Evolutionary conservation across 2,113 vertebrate species (phyloP), one percentile per base, ranked within the genome.

Genomic region (Salvator merianae): DNA sequence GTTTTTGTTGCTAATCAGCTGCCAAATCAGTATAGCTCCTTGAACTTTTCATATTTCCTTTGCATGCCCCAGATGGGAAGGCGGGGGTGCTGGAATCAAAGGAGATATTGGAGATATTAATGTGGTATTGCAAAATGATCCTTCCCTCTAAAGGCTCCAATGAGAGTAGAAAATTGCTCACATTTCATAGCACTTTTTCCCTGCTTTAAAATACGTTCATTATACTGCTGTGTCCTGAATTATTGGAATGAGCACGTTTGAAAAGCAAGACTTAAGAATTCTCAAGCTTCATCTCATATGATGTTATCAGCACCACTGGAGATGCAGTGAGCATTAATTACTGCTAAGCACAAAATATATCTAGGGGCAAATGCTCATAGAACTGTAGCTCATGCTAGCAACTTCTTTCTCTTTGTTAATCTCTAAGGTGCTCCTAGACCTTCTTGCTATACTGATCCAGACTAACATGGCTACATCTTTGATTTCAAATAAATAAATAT

Each of bases 41-140:
- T 86, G 89, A 91, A 88, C 82, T 89, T 91, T 81, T 81, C 75
- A 84, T 88, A 30, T 50, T 18, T 50, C 14, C 4, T 36, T 63
- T 88, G 85, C 89, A 30, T 6, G 77, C 79, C 87, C 87, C 77
- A 85, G 63, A 72, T 71, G 82, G 86, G 36, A 8, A 78, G 8
- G 66, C 0, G 26, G 7, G 28, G 65, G 3, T 28, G 65, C 82
- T 77, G 80, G 90, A 59, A 89, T 84, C 83, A 63, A 84, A 50
- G 20, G 55, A 16, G n/a, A n/a, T n/a, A 14, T 22, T 75, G 82
- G 63, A 71, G 8, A 66, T 74, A 68, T 81, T 68, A 53, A 77
- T 38, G 2, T 8, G 5, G 2, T 12, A 12, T 12, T 36, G 36
- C 59, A 63, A 24, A 87, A 66, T 70, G 34, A 70, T 13, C 65